A percentile compares a stretch with the other conserved stretches of the same genome.
phyloP scores from a whole-genome alignment of 2,113 vertebrate genomes.

The Leptobrachium ailaonicum region DNA sequence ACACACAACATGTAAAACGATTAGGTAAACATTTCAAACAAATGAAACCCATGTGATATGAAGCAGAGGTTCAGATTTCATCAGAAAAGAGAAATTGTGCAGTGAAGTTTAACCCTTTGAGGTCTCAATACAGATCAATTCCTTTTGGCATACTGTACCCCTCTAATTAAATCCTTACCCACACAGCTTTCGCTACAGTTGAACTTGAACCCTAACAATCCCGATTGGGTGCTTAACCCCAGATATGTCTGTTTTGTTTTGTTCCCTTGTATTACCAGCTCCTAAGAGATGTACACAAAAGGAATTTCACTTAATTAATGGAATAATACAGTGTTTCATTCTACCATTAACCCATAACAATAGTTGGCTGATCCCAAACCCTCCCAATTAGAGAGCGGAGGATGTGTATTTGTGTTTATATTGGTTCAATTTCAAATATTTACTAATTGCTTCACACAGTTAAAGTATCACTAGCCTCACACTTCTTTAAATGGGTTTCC shows the following conservation, averaged over 20 bases:
- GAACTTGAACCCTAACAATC: not conserved
- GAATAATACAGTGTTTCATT: conserved; percentile 44
- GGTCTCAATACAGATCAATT: not conserved
- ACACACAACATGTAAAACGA: no score
- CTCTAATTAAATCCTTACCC: not conserved
- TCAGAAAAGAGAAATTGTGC: no score
- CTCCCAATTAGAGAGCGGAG: conserved; percentile 42
- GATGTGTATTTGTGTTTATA: conserved; percentile 48
- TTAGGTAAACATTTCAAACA: no score
- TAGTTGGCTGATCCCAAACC: conserved; percentile 31
- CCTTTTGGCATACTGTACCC: not conserved
- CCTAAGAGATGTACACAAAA: conserved; percentile 25
- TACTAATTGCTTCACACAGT: conserved; percentile 48
- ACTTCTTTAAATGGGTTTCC: conserved; percentile 21
- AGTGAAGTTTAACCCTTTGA: not conserved
- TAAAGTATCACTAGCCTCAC: conserved; percentile 35
- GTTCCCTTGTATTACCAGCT: not conserved
- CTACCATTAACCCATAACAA: conserved; percentile 43
- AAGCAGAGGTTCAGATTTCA: no score
- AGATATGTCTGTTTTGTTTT: conserved; percentile 9
- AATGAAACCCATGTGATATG: no score
- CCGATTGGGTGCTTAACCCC: not conserved
- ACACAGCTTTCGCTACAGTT: not conserved
- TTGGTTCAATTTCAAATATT: conserved; percentile 50
- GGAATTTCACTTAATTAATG: conserved; percentile 41